Percentiles rank a stretch among this genome's conserved stretches.
phyloP scores from a whole-genome alignment of 2,888 invertebrate genomes.

The Apoderus coryli region DNA sequence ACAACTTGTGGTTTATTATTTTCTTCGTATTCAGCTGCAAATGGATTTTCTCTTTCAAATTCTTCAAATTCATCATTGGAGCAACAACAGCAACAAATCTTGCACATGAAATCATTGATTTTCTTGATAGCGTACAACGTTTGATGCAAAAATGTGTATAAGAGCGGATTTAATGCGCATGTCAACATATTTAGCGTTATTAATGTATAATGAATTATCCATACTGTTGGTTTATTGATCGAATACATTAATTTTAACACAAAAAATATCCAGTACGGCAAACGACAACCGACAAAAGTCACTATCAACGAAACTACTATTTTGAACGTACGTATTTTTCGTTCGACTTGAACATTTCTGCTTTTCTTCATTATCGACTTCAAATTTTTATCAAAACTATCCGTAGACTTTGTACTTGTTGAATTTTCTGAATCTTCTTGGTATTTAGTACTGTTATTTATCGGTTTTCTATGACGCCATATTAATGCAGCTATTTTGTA shows the following conservation, averaged over 20 bases:
- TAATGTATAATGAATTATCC: constrained; percentile 37
- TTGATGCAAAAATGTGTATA: constrained; percentile 44
- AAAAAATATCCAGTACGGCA: constrained; percentile 38
- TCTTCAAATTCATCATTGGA: constrained; percentile 29
- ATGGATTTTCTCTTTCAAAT: constrained; percentile 23
- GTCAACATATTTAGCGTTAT: constrained; percentile 38
- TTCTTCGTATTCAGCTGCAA: constrained; percentile 8
- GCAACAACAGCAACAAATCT: constrained; percentile 29
- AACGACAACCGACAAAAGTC: constrained; percentile 37
- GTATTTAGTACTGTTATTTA: constrained; percentile 16
- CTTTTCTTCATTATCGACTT: constrained; percentile 11
- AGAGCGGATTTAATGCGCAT: constrained; percentile 41
- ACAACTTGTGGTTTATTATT: neutral
- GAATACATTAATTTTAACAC: constrained; percentile 31
- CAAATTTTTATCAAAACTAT: constrained; percentile 12
- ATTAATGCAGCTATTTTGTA: constrained; percentile 36
- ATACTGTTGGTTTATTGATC: constrained; percentile 24
- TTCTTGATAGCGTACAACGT: constrained; percentile 28
- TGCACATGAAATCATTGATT: constrained; percentile 25
- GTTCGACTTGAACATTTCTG: constrained; percentile 23
- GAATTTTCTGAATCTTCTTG: constrained; percentile 20
- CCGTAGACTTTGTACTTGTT: constrained; percentile 19
- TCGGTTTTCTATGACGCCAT: constrained; percentile 34
- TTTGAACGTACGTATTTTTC: constrained; percentile 41
- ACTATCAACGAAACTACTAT: constrained; percentile 40